These are phyloP conservation scores for Gnathonemus longibarbis DNA, from an alignment of 2,113 vertebrate species.

Conservation along the genomic window DNA sequence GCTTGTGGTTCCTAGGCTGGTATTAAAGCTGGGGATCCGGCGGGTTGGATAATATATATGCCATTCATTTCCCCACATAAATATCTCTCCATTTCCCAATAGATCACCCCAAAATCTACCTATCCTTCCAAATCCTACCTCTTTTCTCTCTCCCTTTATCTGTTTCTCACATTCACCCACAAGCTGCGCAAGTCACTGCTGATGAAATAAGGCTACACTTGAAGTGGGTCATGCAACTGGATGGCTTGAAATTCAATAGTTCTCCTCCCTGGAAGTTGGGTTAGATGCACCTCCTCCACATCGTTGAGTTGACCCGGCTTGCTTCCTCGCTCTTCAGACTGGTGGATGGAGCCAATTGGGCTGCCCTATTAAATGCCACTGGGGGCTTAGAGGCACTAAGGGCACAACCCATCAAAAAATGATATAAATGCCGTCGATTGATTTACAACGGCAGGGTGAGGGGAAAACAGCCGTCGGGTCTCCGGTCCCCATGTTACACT, in stretches of 20 bases:
- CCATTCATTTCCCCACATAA: not conserved
- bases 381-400: not conserved
- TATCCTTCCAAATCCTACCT: slow-evolving; percentile 20
- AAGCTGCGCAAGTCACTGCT: slow-evolving; percentile 38
- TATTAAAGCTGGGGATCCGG: not conserved
- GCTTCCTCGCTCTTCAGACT: not conserved
- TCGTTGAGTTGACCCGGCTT: not conserved
- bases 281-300: slow-evolving; percentile 30
- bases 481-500: not conserved
- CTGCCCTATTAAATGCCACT: not conserved
- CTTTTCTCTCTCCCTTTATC: slow-evolving; percentile 35
- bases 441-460: not conserved
- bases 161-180: slow-evolving; percentile 49
- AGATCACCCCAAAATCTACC: not conserved
- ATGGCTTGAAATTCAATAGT: slow-evolving; percentile 45
- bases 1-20: not conserved
- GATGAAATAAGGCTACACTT: slow-evolving; percentile 50
- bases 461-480: not conserved
- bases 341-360: not conserved
- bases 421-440: not conserved
- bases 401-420: not conserved
- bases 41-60: not conserved
- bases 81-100: not conserved
- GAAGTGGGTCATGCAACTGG: slow-evolving; percentile 43
- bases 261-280: slow-evolving; percentile 37